Evolutionary conservation across 2,888 invertebrate genomes (phyloP), one percentile per base, ranked within the genome.

Genomic region (Cerastis rubricosa): DNA sequence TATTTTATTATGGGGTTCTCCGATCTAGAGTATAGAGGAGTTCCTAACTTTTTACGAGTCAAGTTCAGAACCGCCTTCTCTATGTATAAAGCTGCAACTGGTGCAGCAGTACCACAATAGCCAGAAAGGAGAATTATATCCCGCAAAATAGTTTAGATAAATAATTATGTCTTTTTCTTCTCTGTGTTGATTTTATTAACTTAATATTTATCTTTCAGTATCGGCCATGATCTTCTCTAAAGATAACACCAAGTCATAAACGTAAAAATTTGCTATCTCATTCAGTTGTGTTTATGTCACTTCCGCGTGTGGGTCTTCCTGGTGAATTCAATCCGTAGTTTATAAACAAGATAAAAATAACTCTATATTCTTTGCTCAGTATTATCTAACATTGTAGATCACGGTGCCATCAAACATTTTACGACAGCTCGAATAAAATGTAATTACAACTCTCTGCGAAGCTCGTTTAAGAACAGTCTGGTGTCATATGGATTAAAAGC

Each of bases 351-450:
- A 35, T 66, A 63, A 72, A 81, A 66, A 81, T 72, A 81, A 67
- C 61, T 49, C 5, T 35, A 70, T 63, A 57, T 70, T 51, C 47
- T n/a, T 63, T 19, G 35, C 22, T 57, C 45, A n/a, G 43, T 40
- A 17, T 45, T 63, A 40, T 57, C 17, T 67, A 51, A 72, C 47
- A 71, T 43, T 65, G 71, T 63, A 71, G 35, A 74, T 45, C 49
- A 70, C 43, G 19, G 57, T 4, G 45, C 54, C 47, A 78, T 67
- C 51, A 75, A 78, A 74, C 35, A 43, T 71, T 82, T 78, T 61
- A 82, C 14, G 25, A 79, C 59, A 70, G 45, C 54, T 73, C 47
- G 59, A 73, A 66, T 45, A 17, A 72, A 69, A 51, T 35, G 47
- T 43, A 75, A 51, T 70, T 63, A 72, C n/a, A 59, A 67, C 5